Evolutionary conservation across 2,888 invertebrate species (phyloP).

Genomic region (Ichneumoninae sp.): DNA sequence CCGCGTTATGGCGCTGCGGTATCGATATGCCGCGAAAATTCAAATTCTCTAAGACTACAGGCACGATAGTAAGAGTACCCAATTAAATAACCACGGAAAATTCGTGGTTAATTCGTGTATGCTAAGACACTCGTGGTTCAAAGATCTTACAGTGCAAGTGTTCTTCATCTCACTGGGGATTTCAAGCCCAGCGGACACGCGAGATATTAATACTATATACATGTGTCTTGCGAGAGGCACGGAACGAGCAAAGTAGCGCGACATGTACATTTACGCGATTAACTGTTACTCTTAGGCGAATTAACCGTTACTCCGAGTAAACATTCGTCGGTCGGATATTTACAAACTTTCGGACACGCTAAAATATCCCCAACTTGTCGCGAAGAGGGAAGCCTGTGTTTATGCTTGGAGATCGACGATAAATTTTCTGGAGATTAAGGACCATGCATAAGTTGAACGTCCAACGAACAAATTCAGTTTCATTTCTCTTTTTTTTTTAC

Average conservation of each 20-base stretch:
- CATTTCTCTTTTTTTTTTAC: no score
- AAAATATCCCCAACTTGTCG: background rate
- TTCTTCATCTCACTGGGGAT: background rate
- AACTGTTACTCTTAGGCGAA: background rate
- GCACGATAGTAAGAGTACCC: background rate
- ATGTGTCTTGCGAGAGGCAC: background rate
- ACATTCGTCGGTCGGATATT: slow-evolving; percentile 39
- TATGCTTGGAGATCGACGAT: background rate
- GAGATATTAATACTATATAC: background rate
- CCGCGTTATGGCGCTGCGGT: background rate
- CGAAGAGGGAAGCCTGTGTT: background rate
- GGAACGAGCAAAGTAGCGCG: background rate
- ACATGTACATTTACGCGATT: slow-evolving; percentile 21
- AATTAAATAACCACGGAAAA: background rate
- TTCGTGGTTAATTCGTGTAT: background rate
- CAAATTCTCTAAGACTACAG: background rate
- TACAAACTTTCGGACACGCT: slow-evolving; percentile 36
- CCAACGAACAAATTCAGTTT: no score
- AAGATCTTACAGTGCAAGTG: background rate
- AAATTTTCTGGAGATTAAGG: background rate
- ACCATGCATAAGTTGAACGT: background rate
- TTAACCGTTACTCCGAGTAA: slow-evolving; percentile 15
- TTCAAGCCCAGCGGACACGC: background rate
- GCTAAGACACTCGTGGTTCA: slow-evolving; percentile 9
- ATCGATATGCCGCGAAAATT: background rate